These are phyloP conservation scores for Vultur gryphus DNA, from an alignment of 2,797 vertebrate genomes.

Conservation along the genomic window DNA sequence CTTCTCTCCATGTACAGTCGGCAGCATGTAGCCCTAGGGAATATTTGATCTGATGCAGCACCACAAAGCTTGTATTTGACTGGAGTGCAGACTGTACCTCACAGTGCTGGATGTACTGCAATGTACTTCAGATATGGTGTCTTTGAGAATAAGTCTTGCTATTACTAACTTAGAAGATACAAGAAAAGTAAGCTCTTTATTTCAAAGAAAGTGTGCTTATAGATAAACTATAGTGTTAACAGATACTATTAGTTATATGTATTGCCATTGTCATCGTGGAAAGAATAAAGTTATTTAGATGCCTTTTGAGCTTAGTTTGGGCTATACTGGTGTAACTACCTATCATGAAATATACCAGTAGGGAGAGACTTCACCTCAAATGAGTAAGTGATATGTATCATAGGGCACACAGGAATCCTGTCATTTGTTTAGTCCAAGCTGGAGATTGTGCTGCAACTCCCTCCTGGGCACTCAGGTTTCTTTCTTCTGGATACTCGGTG, in stretches of 20 bases:
- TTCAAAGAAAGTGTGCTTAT: background rate
- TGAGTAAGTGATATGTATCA: rapidly evolving
- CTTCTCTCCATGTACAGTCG: background rate
- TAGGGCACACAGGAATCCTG: background rate
- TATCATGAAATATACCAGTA: background rate
- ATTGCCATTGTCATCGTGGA: background rate
- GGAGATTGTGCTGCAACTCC: background rate
- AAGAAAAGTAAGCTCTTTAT: background rate
- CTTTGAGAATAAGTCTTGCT: background rate
- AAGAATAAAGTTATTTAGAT: background rate
- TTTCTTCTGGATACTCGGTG: background rate
- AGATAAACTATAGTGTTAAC: background rate
- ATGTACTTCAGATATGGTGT: background rate
- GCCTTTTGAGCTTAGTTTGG: background rate
- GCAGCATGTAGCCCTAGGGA: background rate
- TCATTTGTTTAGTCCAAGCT: background rate
- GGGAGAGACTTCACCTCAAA: background rate
- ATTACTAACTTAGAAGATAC: background rate
- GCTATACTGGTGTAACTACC: background rate
- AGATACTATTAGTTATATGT: background rate
- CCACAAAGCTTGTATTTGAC: background rate
- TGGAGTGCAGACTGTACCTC: background rate
- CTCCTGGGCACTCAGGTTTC: background rate
- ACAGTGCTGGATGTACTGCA: background rate
- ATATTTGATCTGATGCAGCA: background rate